Evolutionary conservation across 2,888 invertebrate genomes (phyloP), one percentile per base, ranked within the genome.

Genomic region (Synergus umbraculus): DNA sequence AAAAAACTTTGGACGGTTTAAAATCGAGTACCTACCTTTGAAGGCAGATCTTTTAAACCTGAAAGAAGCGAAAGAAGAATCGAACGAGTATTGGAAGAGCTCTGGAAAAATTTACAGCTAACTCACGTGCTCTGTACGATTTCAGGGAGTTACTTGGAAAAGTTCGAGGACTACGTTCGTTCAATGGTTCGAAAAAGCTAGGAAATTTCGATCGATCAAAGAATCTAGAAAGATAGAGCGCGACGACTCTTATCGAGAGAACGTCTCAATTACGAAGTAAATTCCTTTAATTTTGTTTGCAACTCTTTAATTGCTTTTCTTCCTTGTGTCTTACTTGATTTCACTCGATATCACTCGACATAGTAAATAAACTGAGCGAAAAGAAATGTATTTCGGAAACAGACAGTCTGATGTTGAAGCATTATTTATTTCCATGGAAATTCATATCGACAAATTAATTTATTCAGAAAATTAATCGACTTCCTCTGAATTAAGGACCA

Each of bases 101-200:
- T 66, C 64, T 37, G 66, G 66, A 79, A 78, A 79, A 81, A 79
- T 83, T 83, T 83, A 82, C 79, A 83, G 83, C 80, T 82, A 78
- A 78, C 83, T 83, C 83, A 83, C 83, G 83, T 83, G 80, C 81
- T 76, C 78, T 44, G 76, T 78, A 78, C 81, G 83, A 81, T 81
- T 81, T 77, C 78, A 76, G 78, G 76, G 78, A 77, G 37, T 65
- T 63, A 60, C 79, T 54, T 67, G 77, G 80, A 63, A 79, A 80
- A 81, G 78, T 79, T 76, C 41, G 12, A 60, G 46, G 60, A 67
- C 76, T 67, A 54, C 37, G 76, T 46, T 67, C 76, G 67, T 58
- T 79, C 78, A 69, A 69, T 76, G 46, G 76, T 41, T 29, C 60
- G 79, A 77, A 83, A 83, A 79, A 54, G 37, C 37, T 54, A 18